phyloP scores from a whole-genome alignment of 2,888 invertebrate species.

The Cosmorhoe ocellata region DNA sequence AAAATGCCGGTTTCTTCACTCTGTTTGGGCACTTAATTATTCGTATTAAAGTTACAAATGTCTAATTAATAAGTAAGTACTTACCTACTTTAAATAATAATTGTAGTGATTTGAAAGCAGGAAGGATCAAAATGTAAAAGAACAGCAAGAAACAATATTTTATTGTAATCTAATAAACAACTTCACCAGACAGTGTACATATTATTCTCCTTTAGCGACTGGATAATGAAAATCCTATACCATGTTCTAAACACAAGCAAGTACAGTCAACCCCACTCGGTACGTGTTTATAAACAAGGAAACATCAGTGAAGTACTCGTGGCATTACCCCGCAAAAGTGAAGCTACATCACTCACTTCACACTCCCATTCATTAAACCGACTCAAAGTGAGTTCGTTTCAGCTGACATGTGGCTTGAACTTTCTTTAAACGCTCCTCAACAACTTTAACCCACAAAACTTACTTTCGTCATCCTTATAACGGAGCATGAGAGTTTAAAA shows the following conservation, averaged over 20 bases:
- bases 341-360: slow-evolving; percentile 43
- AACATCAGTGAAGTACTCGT: slow-evolving; percentile 35
- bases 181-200: not conserved
- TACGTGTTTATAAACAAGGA: slow-evolving; percentile 17
- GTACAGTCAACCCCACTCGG: not conserved
- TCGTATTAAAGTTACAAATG: no score
- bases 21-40: no score
- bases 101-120: no score
- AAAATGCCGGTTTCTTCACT: no score
- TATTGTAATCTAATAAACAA: not conserved
- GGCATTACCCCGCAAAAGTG: slow-evolving; percentile 28
- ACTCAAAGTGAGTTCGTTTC: slow-evolving; percentile 50
- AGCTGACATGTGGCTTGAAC: slow-evolving; percentile 58
- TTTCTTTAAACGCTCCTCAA: slow-evolving; percentile 60
- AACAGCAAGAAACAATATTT: no score
- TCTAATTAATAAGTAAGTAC: no score
- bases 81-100: no score
- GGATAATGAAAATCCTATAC: not conserved
- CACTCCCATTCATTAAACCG: slow-evolving; percentile 53
- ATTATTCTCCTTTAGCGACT: no score
- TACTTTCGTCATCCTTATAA: slow-evolving; percentile 7
- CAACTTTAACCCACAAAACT: slow-evolving; percentile 17
- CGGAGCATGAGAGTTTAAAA: slow-evolving; percentile 39
- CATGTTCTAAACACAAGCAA: not conserved
- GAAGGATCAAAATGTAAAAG: no score